Base-by-base conservation (phyloP, 2,113 vertebrate genomes). In the Eonycteris spelaea region DNA sequence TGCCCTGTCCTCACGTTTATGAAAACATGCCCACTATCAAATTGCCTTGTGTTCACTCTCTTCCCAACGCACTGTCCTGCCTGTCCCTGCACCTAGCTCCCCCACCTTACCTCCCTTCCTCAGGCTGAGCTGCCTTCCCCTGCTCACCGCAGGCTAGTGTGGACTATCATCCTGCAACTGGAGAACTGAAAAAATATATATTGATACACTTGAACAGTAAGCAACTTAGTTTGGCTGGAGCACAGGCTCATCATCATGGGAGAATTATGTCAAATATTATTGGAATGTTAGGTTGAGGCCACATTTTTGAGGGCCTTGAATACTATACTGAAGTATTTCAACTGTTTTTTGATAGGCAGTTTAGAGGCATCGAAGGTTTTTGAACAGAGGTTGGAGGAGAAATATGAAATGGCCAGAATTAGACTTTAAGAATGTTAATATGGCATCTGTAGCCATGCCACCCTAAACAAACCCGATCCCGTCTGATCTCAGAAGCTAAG, bases 221-320 rank as follows among this genome's bases (percentile, higher is more conserved):
- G 24, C 40, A 65, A 45, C 51, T 88, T 88, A 38, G 45, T 86
- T 94, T 89, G 43, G 6, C 22, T 95, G 38, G 15, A 85, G 24
- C 38, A 82, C 6, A 94, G 28, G 35, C 22, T 96, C 28, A 28
- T 78, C 15, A 87, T 78, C 15, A 87, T 90, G 28, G 11, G 70
- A 68, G 28, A 68, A 79, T 73, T 90, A 61, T 48, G 7, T 84
- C 33, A 96, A 73, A 91, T 70, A 38, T 77, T 2, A 88, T 95
- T 65, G 30, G 40, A 85, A 91, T 75, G 26, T 79, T 86, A 80
- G 18, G 8, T 71, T 95, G 51, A 4, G 24, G 18, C 13, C 57
- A 94, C 2, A 19, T 78, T 85, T 97, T 85, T 75, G 5, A 71
- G 71, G 43, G 3, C 24, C 30, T 87, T 95, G 40, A 92, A 24